These are phyloP conservation scores for Leptocoma aspasia DNA, from an alignment of 2,113 vertebrate genomes.

Conservation along the genomic window DNA sequence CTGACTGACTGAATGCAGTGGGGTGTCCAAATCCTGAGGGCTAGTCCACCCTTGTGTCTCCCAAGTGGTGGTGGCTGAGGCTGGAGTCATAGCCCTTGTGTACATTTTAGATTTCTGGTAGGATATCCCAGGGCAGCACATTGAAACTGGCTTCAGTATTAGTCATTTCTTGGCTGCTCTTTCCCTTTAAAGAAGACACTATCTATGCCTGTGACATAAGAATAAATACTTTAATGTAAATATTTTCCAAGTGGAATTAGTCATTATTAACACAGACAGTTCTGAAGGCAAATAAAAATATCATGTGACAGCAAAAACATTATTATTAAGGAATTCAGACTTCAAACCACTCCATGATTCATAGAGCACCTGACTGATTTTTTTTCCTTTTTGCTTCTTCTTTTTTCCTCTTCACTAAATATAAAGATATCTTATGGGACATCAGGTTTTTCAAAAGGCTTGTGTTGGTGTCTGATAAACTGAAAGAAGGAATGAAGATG, in stretches of 20 bases:
- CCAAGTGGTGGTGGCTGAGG: neutral
- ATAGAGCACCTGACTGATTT: conserved; percentile 9
- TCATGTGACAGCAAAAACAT: conserved; percentile 31
- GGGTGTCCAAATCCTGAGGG: neutral
- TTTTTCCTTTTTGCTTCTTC: neutral
- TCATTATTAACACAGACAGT: conserved; percentile 41
- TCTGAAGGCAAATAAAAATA: conserved; percentile 43
- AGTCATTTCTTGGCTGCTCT: neutral
- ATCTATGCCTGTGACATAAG: neutral
- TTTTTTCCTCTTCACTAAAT: neutral
- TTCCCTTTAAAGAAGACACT: neutral
- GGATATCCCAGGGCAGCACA: neutral
- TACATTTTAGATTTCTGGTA: neutral
- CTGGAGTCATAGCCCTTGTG: neutral
- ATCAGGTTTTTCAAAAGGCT: neutral
- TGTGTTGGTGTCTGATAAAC: neutral
- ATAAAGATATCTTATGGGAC: neutral
- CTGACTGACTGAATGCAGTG: neutral
- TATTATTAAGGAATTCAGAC: conserved; percentile 37
- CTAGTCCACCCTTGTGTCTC: neutral
- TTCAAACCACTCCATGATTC: conserved; percentile 35
- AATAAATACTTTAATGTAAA: conserved; percentile 37
- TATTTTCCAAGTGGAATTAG: conserved; percentile 37
- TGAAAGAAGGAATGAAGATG: neutral
- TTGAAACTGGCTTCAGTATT: neutral